Evolutionary conservation across 2,113 vertebrate genomes (phyloP), one percentile per base, ranked within the genome.

Genomic region (Ceyx margarethae): DNA sequence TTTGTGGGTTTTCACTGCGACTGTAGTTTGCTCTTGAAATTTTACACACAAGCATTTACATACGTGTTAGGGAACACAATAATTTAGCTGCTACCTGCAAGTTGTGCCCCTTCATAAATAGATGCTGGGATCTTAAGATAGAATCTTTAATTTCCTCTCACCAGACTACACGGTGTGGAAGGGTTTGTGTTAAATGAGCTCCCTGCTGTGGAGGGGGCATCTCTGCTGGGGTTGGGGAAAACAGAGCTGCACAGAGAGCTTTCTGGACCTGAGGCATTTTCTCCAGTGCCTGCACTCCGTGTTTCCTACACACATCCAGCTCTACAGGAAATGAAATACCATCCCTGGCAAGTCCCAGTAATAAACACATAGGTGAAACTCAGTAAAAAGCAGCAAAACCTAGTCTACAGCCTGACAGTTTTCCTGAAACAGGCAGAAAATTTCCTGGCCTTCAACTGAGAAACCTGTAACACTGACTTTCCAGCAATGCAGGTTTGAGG

Each of bases 141-240:
- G 25, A 65, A 75, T 40, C 92, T 91, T 88, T 90, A 42, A 94
- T 90, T 94, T 96, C 94, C 89, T 94, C 7, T 80, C 93, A 68
- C 20, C 68, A 54, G 68, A 68, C 50, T 50, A 6, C 11, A 64
- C 58, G 16, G 48, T 1, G 35, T 66, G 82, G 82, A 79, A 93
- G 60, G 66, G 48, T 60, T n/a, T 22, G 54, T 79, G 82, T 76
- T 68, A 89, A 91, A 85, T 28, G 82, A 94, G 79, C 75, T 90
- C 20, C 35, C 53, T 0, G 1, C 18, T 71, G 74, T 67, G 4
- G 4, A 3, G 4, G 57, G 68, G 78, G 8, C 58, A 19, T 48
- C 71, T 74, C 87, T 82, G 69, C 31, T 60, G 26, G 43, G 66
- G 43, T 3, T 64, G 69, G 12, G 62, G 58, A 60, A 89, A 84